phyloP scores from a whole-genome alignment of 1,140 invertebrate genomes.

The Tetragnatha versicolor region DNA sequence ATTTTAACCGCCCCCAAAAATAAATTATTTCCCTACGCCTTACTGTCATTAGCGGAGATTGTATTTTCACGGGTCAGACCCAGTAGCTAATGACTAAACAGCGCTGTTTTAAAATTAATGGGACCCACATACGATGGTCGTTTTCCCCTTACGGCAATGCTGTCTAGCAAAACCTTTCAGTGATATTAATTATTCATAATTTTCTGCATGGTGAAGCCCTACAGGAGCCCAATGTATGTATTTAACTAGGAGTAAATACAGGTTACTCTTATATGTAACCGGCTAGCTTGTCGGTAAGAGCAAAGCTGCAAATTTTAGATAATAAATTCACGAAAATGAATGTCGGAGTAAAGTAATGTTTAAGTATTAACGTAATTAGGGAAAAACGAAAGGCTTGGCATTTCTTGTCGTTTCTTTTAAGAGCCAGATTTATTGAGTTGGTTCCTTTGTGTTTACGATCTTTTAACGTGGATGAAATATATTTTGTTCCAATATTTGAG shows the following conservation, averaged over 20 bases:
- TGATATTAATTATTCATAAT: conserved; percentile 47
- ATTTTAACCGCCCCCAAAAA: conserved; percentile 5
- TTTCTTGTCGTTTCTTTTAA: no score
- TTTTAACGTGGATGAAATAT: no score
- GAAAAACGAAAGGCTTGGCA: no score
- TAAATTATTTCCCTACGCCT: conserved; percentile 32
- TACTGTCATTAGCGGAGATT: conserved; percentile 40
- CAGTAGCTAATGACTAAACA: conserved; percentile 35
- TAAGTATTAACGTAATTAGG: no score
- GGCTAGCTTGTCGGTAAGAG: not conserved
- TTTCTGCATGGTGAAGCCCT: conserved; percentile 15
- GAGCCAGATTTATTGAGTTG: no score
- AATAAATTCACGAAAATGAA: conserved; percentile 17
- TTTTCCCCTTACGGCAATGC: conserved; percentile 6
- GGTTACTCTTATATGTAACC: not conserved
- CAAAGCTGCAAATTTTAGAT: conserved; percentile 15
- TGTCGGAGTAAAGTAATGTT: no score
- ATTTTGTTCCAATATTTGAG: no score
- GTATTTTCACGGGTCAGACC: conserved; percentile 23
- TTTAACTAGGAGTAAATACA: conserved; percentile 29
- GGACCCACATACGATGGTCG: conserved; percentile 9
- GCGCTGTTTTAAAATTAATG: conserved; percentile 39
- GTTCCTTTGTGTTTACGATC: no score
- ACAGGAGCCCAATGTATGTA: not conserved
- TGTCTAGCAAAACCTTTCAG: conserved; percentile 16